phyloP scores from a whole-genome alignment of 2,113 vertebrate species.

The Aptenodytes forsteri region DNA sequence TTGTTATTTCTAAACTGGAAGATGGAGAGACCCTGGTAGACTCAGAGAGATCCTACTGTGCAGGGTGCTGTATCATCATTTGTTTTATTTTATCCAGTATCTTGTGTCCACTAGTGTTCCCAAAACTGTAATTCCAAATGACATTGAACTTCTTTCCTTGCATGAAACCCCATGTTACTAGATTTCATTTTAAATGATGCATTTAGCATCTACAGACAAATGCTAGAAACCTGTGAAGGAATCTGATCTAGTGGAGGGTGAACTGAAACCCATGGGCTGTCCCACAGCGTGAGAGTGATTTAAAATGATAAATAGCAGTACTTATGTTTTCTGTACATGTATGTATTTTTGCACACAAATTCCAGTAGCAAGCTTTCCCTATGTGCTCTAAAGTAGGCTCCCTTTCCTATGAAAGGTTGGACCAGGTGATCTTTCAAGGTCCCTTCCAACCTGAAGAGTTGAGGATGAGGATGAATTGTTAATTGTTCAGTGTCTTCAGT shows the following conservation, averaged over 20 bases:
- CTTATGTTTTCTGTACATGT: background rate
- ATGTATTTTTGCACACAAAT: background rate
- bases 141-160: background rate
- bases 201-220: background rate
- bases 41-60: background rate
- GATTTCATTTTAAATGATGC: background rate
- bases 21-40: background rate
- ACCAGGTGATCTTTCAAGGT: background rate
- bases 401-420: background rate
- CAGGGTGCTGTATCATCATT: background rate
- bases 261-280: background rate
- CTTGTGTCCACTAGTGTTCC: background rate
- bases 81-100: background rate
- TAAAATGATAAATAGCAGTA: background rate
- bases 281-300: background rate
- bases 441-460: background rate
- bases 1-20: background rate
- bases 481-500: background rate
- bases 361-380: background rate
- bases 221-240: background rate
- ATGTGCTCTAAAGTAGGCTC: background rate
- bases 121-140: background rate
- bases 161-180: background rate
- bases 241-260: background rate
- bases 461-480: background rate